Evolutionary conservation across 2,888 invertebrate genomes (phyloP).

Genomic region (Eupithecia tripunctaria): DNA sequence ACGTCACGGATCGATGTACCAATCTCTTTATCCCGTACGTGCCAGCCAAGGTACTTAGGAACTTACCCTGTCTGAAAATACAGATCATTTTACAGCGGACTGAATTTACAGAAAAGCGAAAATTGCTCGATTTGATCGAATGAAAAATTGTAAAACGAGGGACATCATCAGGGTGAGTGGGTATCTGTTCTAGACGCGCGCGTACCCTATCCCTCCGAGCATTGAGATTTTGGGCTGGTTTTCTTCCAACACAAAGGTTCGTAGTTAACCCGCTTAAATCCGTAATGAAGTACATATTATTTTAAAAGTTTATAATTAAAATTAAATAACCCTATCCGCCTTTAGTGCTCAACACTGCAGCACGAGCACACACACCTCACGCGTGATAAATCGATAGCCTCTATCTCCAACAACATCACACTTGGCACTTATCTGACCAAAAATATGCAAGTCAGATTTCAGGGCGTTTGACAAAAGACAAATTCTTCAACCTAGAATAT

Average conservation of each 20-base stretch:
- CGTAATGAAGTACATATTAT: too few species aligned
- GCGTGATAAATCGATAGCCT: neutral
- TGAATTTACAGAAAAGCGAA: neutral
- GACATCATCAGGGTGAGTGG: too few species aligned
- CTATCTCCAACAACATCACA: neutral
- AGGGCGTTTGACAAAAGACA: neutral
- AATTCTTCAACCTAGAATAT: neutral
- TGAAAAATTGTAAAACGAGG: neutral
- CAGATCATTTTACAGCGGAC: neutral
- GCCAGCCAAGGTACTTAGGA: neutral
- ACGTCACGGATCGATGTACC: slow-evolving; percentile 44
- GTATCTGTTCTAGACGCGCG: too few species aligned
- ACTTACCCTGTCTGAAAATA: neutral
- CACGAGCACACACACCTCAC: too few species aligned
- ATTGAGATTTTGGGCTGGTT: too few species aligned
- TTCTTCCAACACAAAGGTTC: too few species aligned
- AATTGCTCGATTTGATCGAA: neutral
- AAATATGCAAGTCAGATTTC: neutral
- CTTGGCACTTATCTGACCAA: neutral
- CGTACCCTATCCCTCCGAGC: too few species aligned
- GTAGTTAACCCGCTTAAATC: too few species aligned
- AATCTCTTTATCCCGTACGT: slow-evolving; percentile 22
- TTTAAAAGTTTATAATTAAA: neutral
- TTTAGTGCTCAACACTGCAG: too few species aligned
- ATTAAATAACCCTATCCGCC: too few species aligned